These are phyloP conservation scores for Eufriesea mexicana DNA, from an alignment of 1,140 invertebrate species.

Conservation along the genomic window DNA sequence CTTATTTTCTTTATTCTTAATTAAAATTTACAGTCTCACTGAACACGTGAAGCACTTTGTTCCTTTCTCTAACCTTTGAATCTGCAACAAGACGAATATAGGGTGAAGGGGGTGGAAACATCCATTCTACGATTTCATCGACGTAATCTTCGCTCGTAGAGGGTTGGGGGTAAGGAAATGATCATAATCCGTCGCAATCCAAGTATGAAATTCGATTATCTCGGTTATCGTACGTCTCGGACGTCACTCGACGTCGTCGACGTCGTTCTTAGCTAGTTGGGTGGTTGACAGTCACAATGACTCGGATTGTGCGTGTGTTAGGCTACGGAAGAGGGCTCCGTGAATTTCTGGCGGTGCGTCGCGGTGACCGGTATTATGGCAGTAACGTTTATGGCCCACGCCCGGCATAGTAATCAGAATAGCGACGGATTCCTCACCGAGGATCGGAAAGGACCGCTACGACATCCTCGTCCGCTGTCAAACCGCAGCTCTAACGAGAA, in stretches of 20 bases:
- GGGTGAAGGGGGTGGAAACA: neutral
- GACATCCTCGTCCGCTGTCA: constrained; percentile 69
- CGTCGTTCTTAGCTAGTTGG: neutral
- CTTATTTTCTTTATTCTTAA: too few species aligned
- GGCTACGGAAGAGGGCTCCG: neutral
- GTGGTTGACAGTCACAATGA: neutral
- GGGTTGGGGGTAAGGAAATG: neutral
- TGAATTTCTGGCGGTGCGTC: neutral
- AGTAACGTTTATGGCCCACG: constrained; percentile 43
- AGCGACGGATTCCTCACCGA: constrained; percentile 51
- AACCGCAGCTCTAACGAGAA: constrained; percentile 67
- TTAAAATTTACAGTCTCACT: too few species aligned
- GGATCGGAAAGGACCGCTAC: constrained; percentile 71
- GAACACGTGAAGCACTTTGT: too few species aligned
- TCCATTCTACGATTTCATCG: neutral
- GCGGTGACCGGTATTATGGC: constrained; percentile 12
- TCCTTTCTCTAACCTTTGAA: too few species aligned
- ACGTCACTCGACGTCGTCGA: too few species aligned
- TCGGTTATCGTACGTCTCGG: neutral
- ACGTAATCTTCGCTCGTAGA: neutral
- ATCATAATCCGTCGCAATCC: neutral
- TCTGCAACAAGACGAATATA: too few species aligned
- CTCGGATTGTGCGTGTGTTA: neutral
- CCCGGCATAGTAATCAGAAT: constrained; percentile 57
- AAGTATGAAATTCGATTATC: neutral